phyloP scores from a whole-genome alignment of 2,888 invertebrate species.

The Cosmorhoe ocellata region DNA sequence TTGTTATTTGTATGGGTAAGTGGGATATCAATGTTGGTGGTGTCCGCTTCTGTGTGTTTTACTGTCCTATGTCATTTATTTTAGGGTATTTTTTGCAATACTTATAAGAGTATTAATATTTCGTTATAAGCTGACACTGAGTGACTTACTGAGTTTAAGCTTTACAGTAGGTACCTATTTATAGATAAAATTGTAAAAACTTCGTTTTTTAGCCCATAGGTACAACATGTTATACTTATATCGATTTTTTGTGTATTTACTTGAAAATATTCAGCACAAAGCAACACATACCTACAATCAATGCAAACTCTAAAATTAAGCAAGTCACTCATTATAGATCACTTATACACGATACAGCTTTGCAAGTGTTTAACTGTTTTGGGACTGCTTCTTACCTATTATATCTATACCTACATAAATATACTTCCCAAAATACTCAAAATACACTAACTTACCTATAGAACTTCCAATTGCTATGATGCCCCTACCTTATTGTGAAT shows the following conservation, averaged over 20 bases:
- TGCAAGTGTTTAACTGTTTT: slow-evolving; percentile 62
- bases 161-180: too few relatives aligned
- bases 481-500: slow-evolving; percentile 37
- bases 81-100: slow-evolving; percentile 52
- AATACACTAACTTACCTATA: too few relatives aligned
- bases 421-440: too few relatives aligned
- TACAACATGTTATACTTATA: not conserved
- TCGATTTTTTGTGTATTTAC: too few relatives aligned
- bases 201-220: too few relatives aligned
- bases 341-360: slow-evolving; percentile 44
- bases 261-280: too few relatives aligned
- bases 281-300: too few relatives aligned
- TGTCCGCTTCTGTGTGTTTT: slow-evolving; percentile 72
- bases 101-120: slow-evolving; percentile 41
- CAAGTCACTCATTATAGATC: slow-evolving; percentile 35
- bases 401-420: too few relatives aligned
- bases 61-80: slow-evolving; percentile 46
- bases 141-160: slow-evolving; percentile 23
- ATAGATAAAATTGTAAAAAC: too few relatives aligned
- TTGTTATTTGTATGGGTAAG: slow-evolving; percentile 68
- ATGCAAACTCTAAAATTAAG: not conserved
- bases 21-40: slow-evolving; percentile 66
- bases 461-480: too few relatives aligned
- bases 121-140: slow-evolving; percentile 47
- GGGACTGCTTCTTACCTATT: slow-evolving; percentile 42